Evolutionary conservation across 2,888 invertebrate species (phyloP), one percentile per base, ranked within the genome.

Genomic region (Trachelus troglodyta): DNA sequence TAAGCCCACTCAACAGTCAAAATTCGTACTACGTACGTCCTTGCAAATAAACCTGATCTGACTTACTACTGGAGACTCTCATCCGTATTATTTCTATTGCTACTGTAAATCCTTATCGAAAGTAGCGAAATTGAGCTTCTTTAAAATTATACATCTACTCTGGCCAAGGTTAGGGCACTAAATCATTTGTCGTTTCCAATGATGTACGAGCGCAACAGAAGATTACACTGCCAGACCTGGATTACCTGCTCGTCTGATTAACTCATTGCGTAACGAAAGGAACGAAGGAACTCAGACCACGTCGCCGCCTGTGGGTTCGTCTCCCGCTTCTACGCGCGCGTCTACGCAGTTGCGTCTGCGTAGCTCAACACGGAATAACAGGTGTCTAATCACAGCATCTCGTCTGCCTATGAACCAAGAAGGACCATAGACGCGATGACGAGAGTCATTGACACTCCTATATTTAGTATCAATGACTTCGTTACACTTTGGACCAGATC

Each of bases 231-330:
- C 74, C 35, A 74, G 73, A 79, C 74, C 79, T 73, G 77, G 80
- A 80, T 85, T 80, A 81, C 80, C 76, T 77, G 76, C 76, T 80
- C 80, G 79, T 81, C 74, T 76, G 81, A 83, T 84, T 81, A 83
- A 75, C 40, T 12, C 30, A n/a, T 83, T 83, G 75, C 79, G 76
- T 79, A 83, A 83, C 56, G 31, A 71, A 31, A 31, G 33, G 71
- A 69, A 33, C 71, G 71, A 30, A 69, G 12, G 30, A 71, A 1
- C 23, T 9, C 71, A 11, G 30, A 71, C 71, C 71, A 56, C 23
- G 56, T 71, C 74, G 35, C 74, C 74, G 34, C 35, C 12, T 23
- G 37, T 12, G 35, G 35, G 23, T 34, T 74, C 37, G 74, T 74
- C 30, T 71, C 11, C 12, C 71, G 71, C 31, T 30, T 71, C 12